Evolutionary conservation across 2,888 invertebrate species (phyloP).

Genomic region (Tipula lateralis): DNA sequence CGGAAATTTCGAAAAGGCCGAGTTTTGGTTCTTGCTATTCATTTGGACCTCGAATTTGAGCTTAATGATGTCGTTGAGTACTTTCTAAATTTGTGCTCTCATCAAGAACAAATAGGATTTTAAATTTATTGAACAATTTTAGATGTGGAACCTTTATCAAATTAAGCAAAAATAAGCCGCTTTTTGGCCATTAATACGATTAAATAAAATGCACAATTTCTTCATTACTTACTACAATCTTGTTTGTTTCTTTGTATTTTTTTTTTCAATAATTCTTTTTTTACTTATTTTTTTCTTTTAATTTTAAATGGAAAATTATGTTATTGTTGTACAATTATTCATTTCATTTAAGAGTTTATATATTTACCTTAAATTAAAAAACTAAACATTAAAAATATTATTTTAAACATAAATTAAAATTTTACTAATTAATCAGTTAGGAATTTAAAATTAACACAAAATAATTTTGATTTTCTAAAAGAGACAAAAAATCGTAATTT

Average conservation of each 20-base stretch:
- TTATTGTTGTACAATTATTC: background rate
- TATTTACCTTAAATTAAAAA: background rate
- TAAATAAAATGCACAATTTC: background rate
- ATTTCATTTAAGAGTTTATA: background rate
- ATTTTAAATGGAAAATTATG: background rate
- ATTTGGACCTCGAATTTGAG: no score
- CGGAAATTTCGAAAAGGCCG: no score
- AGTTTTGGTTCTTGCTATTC: no score
- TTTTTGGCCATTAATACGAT: no score
- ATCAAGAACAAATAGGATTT: no score
- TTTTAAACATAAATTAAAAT: background rate
- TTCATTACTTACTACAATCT: background rate
- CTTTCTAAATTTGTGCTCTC: no score
- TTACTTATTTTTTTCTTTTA: background rate
- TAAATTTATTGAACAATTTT: no score
- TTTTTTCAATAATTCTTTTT: background rate
- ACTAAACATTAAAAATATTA: background rate
- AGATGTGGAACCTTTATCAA: no score
- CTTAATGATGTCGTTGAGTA: no score
- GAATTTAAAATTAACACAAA: background rate
- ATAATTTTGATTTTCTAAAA: background rate
- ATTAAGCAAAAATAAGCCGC: no score
- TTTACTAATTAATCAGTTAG: constrained; percentile 19
- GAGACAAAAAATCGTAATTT: background rate
- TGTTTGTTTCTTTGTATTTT: background rate